Evolutionary conservation across 1,140 invertebrate genomes (phyloP), one percentile per base, ranked within the genome.

Genomic region (Leptopilina clavipes): DNA sequence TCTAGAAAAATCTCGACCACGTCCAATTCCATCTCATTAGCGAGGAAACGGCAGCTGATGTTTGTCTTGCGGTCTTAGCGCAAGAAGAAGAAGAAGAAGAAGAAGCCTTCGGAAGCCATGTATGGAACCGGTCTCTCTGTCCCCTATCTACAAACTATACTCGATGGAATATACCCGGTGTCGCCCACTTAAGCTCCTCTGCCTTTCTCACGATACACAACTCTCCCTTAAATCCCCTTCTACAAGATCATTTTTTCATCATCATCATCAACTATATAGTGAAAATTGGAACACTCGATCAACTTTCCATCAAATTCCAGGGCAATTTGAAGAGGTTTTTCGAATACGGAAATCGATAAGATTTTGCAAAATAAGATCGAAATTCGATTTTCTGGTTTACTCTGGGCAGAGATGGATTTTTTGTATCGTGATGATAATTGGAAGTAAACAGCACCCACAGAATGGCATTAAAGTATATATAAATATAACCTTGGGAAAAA

Each of bases 1-100:
- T 89, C 86, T 90, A 91, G 90, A 91, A 90, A 91, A 91, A 91
- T 91, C 90, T 88, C 86, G 89, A 85, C 89, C 89, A 88, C 89
- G 89, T 91, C 88, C 90, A 90, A 91, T 91, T 91, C 88, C 88
- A 91, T 91, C 89, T 91, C 90, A 91, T 91, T 91, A 91, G 89
- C 85, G 87, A 84, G 86, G 82, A 86, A 89, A 88, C 87, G 86
- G 88, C 89, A 86, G 85, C 87, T 87, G 89, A 90, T 90, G 89
- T 89, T 90, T 90, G 89, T 90, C 89, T 88, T 82, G 84, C 84
- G 85, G 85, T 87, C 86, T 88, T 89, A 86, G 88, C 87, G 86
- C 88, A 89, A 88, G 87, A 89, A 86, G 87, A 85, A 87, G 88
- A 40, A 40, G 37, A 40, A 40, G 37, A 40, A 40, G 37, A 40